Percentiles rank a stretch among this genome's conserved stretches.
Conservation (phyloP, 2,888 invertebrate species). For the Apeira syringaria region DNA sequence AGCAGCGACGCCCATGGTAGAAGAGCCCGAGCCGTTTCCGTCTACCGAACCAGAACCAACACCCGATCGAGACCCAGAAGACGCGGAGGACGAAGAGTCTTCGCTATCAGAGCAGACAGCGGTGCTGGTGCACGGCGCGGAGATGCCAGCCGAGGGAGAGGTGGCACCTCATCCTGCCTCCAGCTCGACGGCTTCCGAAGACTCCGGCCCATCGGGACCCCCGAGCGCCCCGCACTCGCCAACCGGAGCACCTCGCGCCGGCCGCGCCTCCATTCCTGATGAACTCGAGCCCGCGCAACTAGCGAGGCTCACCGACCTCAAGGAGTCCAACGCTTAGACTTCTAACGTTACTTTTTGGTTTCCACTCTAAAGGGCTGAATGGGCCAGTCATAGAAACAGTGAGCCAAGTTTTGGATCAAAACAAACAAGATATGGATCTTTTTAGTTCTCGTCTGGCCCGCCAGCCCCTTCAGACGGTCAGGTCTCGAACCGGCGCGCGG, state of each 20-base stretch:
- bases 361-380: not conserved
- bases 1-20: slow-evolving; percentile 96
- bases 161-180: slow-evolving; percentile 83
- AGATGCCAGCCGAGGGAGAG: slow-evolving; percentile 74
- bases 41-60: slow-evolving; percentile 64
- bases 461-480: slow-evolving; percentile 20
- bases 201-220: slow-evolving; percentile 85
- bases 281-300: slow-evolving; percentile 95
- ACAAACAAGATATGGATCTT: not conserved
- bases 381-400: not conserved
- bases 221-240: slow-evolving; percentile 80
- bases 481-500: not conserved
- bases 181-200: slow-evolving; percentile 87
- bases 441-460: not conserved
- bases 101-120: slow-evolving; percentile 77
- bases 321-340: slow-evolving; percentile 94
- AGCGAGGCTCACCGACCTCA: slow-evolving; percentile 93
- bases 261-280: slow-evolving; percentile 93
- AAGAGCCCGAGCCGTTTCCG: slow-evolving; percentile 93
- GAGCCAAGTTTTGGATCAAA: too few relatives aligned
- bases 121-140: slow-evolving; percentile 78
- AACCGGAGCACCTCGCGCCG: slow-evolving; percentile 89
- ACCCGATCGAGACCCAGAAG: slow-evolving; percentile 48
- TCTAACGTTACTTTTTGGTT: slow-evolving; percentile 10
- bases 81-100: slow-evolving; percentile 72